Percentiles rank a stretch among this genome's conserved stretches.
Evolutionary conservation across 2,113 vertebrate species (phyloP).

Genomic region (Strigops habroptila): DNA sequence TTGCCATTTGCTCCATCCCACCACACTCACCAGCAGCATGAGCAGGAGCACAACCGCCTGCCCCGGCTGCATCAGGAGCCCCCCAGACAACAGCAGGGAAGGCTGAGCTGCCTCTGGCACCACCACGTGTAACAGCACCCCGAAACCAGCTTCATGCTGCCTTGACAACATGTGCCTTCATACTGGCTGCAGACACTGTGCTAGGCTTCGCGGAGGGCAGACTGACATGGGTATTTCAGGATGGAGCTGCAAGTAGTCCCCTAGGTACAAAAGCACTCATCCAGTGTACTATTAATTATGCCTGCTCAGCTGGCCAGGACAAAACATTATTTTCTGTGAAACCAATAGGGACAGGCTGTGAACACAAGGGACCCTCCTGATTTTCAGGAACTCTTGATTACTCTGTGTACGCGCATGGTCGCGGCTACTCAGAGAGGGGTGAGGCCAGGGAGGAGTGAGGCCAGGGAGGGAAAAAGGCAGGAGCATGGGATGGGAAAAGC

Average conservation of each 20-base stretch:
- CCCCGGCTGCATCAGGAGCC: fast-evolving
- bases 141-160: not conserved
- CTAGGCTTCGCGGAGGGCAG: not conserved
- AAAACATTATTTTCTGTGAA: conserved; percentile 48
- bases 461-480: not conserved
- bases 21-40: not conserved
- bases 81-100: not conserved
- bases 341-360: not conserved
- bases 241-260: not conserved
- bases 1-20: not conserved
- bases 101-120: not conserved
- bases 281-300: not conserved
- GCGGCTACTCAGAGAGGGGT: not conserved
- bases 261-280: not conserved
- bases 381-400: not conserved
- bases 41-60: not conserved
- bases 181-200: not conserved
- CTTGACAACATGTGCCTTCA: fast-evolving
- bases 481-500: not conserved
- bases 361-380: not conserved
- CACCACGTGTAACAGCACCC: not conserved
- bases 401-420: not conserved
- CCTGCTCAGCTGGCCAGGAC: conserved; percentile 38
- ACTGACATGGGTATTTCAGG: not conserved
- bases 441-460: not conserved